Base-by-base conservation (phyloP, 2,888 invertebrate species). In the Ormyrus pomaceus region DNA sequence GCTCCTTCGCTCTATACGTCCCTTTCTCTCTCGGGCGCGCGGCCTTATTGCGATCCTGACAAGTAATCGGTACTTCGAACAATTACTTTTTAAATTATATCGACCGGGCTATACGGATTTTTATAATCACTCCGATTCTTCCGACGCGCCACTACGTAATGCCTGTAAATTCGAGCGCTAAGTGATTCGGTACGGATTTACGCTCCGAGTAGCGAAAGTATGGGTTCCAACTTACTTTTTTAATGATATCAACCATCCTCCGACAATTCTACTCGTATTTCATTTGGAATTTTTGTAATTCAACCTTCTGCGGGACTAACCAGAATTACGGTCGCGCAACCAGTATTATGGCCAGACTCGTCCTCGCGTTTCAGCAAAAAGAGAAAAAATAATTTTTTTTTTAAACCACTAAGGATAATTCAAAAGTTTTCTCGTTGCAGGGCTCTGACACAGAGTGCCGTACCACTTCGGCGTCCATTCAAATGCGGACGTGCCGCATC, bases 81-180 rank as follows among this genome's bases (percentile, higher is more conserved):
- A 79, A 79, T 69, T 79, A 74, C 73, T 69, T 74, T 74, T 79
- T 64, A 79, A 74, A 69, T 79, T 79, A 58, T 73, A 55, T 48
- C 13, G 48, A 46, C 34, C 10, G 64, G 61, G 78, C 58, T 69
- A 77, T 53, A 46, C 62, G 10, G 69, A 53, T 56, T 64, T 72
- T 19, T 58, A 48, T 48, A 8, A 48, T 56, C 10, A 19, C 19
- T 46, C 9, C 62, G 62, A 62, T 45, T 9, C 9, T 62, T 62
- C 56, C 11, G 9, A 56, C 56, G n/a, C 56, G 9, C 46, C 8
- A n/a, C 11, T 8, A 48, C n/a, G 48, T 64, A 19, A 48, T 48
- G 64, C 48, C 34, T 11, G 48, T 11, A 9, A 48, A 64, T 8
- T 48, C 50, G 11, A 50, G n/a, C 6, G 6, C 64, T 64, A 64